Conservation (phyloP, 2,888 invertebrate species). For the Nowickia ferox region DNA sequence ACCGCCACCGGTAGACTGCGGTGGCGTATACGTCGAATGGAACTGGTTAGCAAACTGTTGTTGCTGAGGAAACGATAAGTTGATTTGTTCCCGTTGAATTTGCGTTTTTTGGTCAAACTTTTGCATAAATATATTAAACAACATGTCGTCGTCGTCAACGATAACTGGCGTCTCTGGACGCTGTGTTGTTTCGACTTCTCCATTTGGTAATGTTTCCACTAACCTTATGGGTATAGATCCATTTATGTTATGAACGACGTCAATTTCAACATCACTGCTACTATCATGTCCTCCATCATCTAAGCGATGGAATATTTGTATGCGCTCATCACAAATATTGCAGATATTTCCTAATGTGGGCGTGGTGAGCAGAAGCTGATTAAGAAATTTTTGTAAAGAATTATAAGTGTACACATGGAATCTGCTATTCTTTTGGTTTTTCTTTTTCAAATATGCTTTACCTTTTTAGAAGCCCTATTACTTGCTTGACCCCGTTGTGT, state of each 20-base stretch:
- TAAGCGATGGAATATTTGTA: conserved; percentile 73
- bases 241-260: conserved; percentile 38
- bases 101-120: conserved; percentile 68
- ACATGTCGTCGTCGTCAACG: conserved; percentile 74
- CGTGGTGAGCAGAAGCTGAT: conserved; percentile 64
- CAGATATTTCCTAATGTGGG: conserved; percentile 74
- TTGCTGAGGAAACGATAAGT: conserved; percentile 25
- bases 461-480: conserved; percentile 65
- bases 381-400: background rate
- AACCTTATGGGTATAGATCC: conserved; percentile 15
- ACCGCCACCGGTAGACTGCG: conserved; percentile 59
- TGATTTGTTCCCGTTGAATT: conserved; percentile 42
- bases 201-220: conserved; percentile 11
- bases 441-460: conserved; percentile 20
- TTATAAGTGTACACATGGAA: conserved; percentile 7
- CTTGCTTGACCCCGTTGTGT: conserved; percentile 43
- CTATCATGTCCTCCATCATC: conserved; percentile 62
- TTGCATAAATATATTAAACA: conserved; percentile 73
- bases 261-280: conserved; percentile 68
- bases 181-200: conserved; percentile 1
- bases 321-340: conserved; percentile 72
- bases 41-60: conserved; percentile 49
- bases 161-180: conserved; percentile 72
- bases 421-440: conserved; percentile 6
- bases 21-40: conserved; percentile 62